Base-by-base conservation (phyloP, 2,113 vertebrate species). In the Vicugna pacos region DNA sequence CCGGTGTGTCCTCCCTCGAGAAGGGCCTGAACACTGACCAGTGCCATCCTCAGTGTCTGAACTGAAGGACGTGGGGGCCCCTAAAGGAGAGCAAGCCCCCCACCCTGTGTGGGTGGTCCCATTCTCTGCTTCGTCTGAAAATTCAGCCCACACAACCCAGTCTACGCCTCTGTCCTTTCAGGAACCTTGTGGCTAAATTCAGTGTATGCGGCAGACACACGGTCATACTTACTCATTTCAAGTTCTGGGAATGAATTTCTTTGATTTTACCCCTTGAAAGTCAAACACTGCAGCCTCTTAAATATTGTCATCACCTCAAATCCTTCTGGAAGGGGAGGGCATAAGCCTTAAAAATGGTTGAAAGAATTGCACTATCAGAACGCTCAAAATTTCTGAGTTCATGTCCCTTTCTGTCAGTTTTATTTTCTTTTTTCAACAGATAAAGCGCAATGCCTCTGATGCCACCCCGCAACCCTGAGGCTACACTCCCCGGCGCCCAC, bases 171-270 rank as follows among this genome's bases (percentile, higher is more conserved):
- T 3, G 54, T 35, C 48, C 28, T 65, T 58, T 38, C 4, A 22
- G 52, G 48, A 10, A 26, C 13, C 42, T 16, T 4, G 20, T 9
- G 70, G 48, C 42, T 54, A 24, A 5, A 16, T 8, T 8, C 52
- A 26, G 2, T 0, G 6, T 5, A 13, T 8, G 3, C 0, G 1
- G 19, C 32, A 26, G 56, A 38, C 10, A 20, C 1, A 2, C 7
- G 14, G n/a, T 2, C 30, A 2, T 4, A 16, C 26, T 32, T 24
- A 50, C 10, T 38, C 9, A n/a, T 9, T n/a, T 2, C 50, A 46
- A 32, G 28, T 22, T 50, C 89, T 89, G 3, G 26, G 38, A 16
- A 20, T 0, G 17, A 52, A 42, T 17, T 35, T 72, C 32, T 80
- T 67, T 30, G 56, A 42, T 73, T 50, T 79, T 76, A 70, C 1